Base-by-base conservation (phyloP, 2,888 invertebrate species). In the Petrophora chlorosata region DNA sequence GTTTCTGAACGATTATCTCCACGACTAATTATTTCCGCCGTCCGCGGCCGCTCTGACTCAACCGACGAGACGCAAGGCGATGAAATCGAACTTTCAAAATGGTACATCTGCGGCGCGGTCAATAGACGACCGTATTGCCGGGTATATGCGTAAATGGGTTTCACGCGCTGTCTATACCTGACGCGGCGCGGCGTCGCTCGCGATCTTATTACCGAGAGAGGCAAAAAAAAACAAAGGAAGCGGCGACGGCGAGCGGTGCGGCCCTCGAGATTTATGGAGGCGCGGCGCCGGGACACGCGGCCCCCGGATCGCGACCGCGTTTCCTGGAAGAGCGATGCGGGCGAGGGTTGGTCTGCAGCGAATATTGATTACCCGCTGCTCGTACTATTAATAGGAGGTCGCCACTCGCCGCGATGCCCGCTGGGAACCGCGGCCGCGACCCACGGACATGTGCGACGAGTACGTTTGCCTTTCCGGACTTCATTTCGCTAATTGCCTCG, bases 241-340 rank as follows among this genome's bases (percentile, higher is more conserved):
- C 77, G 77, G 67, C 76, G 74, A 59, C 62, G 52, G 67, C 61
- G 53, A 57, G 67, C 64, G 67, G 70, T 33, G 33, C 42, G 53
- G 70, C 68, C 72, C 73, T 69, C 67, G 77, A 82, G 85, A 86
- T 85, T 85, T 87, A 87, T 86, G 84, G 79, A 79, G 79, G 77
- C 82, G 82, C 82, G 82, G 82, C 83, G 87, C 81, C 84, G 81
- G 73, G 76, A 45, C 44, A 36, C 48, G 32, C 32, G 63, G 56
- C 60, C 70, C 65, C 68, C 70, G 67, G 64, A 62, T 55, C 65
- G 67, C 67, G 58, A 66, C 67, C 76, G 73, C 73, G 77, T 61
- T 81, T 83, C 82, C 78, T 69, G 82, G 85, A 82, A 82, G 68
- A 78, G 76, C 73, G 76, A 78, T 79, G 79, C 82, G 78, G 79